phyloP scores from a whole-genome alignment of 64 coral and sea anemone species.

The Stichodactyla helianthus region DNA sequence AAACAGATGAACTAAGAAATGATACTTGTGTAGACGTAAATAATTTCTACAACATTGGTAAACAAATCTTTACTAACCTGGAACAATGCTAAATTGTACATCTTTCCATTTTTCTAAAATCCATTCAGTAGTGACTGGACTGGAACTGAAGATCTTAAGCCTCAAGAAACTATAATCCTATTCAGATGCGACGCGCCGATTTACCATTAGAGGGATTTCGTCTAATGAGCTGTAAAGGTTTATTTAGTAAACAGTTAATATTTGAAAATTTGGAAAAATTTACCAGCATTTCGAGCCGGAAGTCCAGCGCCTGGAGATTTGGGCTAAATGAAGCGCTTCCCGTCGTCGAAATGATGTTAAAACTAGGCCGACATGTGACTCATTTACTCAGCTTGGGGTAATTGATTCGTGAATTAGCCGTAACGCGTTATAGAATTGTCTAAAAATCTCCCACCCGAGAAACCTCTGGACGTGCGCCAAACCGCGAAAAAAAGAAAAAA shows the following conservation, averaged over 20 bases:
- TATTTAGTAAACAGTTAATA: conserved; percentile 1
- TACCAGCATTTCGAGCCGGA: conserved; percentile 8
- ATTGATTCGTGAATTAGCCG: neutral
- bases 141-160: neutral
- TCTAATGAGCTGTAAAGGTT: conserved; percentile 5
- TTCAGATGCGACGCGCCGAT: neutral
- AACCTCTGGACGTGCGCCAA: neutral
- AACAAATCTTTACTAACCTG: neutral
- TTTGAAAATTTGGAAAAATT: neutral
- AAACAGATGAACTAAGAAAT: neutral
- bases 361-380: neutral
- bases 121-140: neutral
- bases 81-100: neutral
- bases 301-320: neutral
- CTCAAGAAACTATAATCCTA: neutral
- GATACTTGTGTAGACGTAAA: neutral
- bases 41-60: neutral
- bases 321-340: conserved; percentile 12
- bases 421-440: neutral
- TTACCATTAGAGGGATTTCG: neutral
- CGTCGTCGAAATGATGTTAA: neutral
- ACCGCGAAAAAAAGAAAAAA: neutral
- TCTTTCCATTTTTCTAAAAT: neutral
- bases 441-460: neutral
- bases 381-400: neutral